Evolutionary conservation across 2,888 invertebrate genomes (phyloP).

Genomic region (Dynastes grantii): DNA sequence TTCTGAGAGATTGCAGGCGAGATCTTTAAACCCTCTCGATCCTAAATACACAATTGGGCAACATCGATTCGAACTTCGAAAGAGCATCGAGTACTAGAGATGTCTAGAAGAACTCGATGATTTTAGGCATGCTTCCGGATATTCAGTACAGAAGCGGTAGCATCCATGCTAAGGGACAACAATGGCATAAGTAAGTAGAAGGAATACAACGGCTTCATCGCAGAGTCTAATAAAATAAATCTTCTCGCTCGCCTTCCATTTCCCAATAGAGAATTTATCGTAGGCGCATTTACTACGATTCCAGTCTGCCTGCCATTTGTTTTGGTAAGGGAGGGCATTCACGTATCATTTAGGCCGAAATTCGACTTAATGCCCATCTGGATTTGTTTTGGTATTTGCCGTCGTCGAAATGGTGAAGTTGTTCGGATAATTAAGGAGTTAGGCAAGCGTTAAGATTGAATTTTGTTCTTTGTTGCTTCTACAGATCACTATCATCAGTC

Average conservation of each 20-base stretch:
- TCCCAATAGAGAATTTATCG: background rate
- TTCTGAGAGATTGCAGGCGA: background rate
- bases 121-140: too few relatives aligned
- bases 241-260: constrained; percentile 2
- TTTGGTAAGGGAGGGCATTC: background rate
- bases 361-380: background rate
- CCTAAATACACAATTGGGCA: background rate
- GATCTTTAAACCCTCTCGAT: background rate
- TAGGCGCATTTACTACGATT: background rate
- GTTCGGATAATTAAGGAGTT: background rate
- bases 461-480: background rate
- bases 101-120: too few relatives aligned
- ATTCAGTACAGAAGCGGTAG: background rate
- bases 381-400: constrained; percentile 4
- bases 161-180: background rate
- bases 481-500: too few relatives aligned
- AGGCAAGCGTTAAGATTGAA: background rate
- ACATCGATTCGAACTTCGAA: background rate
- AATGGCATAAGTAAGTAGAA: background rate
- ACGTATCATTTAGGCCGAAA: background rate
- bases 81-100: too few relatives aligned
- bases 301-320: background rate
- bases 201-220: constrained; percentile 1
- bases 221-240: background rate
- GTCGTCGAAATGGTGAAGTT: background rate